phyloP scores from a whole-genome alignment of 1,140 invertebrate species.

The Nixonia krombeini region DNA sequence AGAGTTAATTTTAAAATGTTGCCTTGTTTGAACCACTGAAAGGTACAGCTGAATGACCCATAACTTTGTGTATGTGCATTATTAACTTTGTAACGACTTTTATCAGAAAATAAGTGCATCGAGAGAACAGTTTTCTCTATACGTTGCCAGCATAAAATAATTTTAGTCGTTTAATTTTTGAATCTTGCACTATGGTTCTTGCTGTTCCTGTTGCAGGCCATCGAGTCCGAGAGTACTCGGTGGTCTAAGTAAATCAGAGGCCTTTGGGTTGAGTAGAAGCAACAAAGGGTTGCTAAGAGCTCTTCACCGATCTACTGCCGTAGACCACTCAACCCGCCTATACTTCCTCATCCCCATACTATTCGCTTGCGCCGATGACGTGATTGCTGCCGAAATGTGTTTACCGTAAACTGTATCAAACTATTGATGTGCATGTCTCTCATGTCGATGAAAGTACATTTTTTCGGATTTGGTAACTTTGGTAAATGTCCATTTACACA shows the following conservation, averaged over 20 bases:
- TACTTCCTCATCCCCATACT: slow-evolving; percentile 51
- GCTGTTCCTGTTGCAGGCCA: slow-evolving; percentile 50
- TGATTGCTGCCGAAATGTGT: slow-evolving; percentile 68
- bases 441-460: slow-evolving; percentile 53
- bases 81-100: background rate
- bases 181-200: slow-evolving; percentile 21
- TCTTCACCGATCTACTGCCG: slow-evolving; percentile 58
- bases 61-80: too few species aligned
- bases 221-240: slow-evolving; percentile 61
- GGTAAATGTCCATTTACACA: slow-evolving; percentile 25
- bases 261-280: slow-evolving; percentile 62
- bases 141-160: slow-evolving; percentile 20
- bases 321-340: slow-evolving; percentile 59
- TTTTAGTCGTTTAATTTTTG: slow-evolving; percentile 41
- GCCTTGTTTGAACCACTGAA: too few species aligned
- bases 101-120: too few species aligned
- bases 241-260: slow-evolving; percentile 67
- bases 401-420: slow-evolving; percentile 69
- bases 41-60: too few species aligned
- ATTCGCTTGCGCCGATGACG: slow-evolving; percentile 56
- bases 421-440: slow-evolving; percentile 55
- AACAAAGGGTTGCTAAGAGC: slow-evolving; percentile 68
- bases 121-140: too few species aligned
- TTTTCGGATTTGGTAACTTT: slow-evolving; percentile 47
- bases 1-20: too few species aligned